Evolutionary conservation across 2,113 vertebrate species (phyloP), one percentile per base, ranked within the genome.

Genomic region (Puma concolor): DNA sequence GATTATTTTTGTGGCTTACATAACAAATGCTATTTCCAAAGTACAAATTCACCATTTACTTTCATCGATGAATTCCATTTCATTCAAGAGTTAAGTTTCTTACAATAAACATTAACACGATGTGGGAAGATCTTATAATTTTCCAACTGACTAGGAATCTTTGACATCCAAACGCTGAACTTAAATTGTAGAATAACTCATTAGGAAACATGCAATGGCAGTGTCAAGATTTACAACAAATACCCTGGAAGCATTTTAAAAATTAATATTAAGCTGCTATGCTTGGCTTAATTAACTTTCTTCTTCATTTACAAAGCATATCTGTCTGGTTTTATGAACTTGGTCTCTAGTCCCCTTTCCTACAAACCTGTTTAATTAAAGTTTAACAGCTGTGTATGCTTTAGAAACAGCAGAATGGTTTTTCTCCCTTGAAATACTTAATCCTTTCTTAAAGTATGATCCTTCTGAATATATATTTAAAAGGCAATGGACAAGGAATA

Each of bases 301-400:
- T 98, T 98, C 97, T 99, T 98, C 98, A 98, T 98, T 98, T 99
- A 97, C 98, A 99, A 98, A 99, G 98, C 98, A 95, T 98, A 99
- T 98, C 98, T 98, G 98, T 98, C 98, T 99, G 90, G 90, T 98
- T 99, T 98, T 99, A 99, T 98, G 98, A 99, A 98, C 97, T 98
- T 97, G 87, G 92, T 96, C 96, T 98, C 88, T 87, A 98, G 98
- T 98, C 93, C 92, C 95, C 86, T 97, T 98, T 98, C 97, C 95
- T 97, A 97, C 97, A 98, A 98, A 98, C 94, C 96, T 98, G 96
- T 98, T 99, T 99, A 99, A 99, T 99, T 99, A 99, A 98, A 98
- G 96, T 98, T 98, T 98, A 99, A 99, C 97, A 98, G 97, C 97
- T 98, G 96, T 93, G 95, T 97, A 97, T 83, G 97, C 96, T 98